Conservation (phyloP, 2,888 invertebrate species). For the Homarus gammarus region DNA sequence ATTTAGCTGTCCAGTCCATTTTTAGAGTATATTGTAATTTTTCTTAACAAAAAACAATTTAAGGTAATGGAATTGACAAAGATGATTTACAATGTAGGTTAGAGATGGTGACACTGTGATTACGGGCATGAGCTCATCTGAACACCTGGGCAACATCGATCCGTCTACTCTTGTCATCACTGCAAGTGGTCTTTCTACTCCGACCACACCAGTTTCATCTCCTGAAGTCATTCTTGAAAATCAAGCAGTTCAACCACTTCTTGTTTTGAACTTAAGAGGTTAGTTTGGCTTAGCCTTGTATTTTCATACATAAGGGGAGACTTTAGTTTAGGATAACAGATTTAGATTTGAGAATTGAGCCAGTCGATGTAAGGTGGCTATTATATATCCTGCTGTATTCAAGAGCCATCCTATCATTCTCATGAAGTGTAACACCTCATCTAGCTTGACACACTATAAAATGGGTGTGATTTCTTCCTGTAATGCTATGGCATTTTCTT, state of each 20-base stretch:
- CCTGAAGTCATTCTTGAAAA: not conserved
- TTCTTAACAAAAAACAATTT: no score
- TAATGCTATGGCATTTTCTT: no score
- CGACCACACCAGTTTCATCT: not conserved
- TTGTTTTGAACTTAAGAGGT: conserved; percentile 31
- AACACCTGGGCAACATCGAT: not conserved
- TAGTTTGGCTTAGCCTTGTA: not conserved
- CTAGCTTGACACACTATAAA: no score
- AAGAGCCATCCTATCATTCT: no score
- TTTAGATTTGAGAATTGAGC: no score
- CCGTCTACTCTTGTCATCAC: not conserved
- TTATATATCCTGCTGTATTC: no score
- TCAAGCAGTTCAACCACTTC: conserved; percentile 6
- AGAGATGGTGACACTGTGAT: conserved; percentile 42
- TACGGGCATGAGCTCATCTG: not conserved
- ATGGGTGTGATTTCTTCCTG: no score
- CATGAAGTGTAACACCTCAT: no score
- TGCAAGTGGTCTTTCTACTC: conserved; percentile 10
- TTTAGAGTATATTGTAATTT: not conserved
- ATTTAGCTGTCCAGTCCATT: not conserved
- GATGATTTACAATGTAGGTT: conserved; percentile 18
- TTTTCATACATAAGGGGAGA: no score
- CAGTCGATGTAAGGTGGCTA: no score
- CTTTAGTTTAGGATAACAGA: no score
- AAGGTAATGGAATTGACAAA: not conserved